Percentiles rank a stretch among this genome's conserved stretches.
Evolutionary conservation across 2,888 invertebrate species (phyloP).

Genomic region (Sphaerophoria taeniata): DNA sequence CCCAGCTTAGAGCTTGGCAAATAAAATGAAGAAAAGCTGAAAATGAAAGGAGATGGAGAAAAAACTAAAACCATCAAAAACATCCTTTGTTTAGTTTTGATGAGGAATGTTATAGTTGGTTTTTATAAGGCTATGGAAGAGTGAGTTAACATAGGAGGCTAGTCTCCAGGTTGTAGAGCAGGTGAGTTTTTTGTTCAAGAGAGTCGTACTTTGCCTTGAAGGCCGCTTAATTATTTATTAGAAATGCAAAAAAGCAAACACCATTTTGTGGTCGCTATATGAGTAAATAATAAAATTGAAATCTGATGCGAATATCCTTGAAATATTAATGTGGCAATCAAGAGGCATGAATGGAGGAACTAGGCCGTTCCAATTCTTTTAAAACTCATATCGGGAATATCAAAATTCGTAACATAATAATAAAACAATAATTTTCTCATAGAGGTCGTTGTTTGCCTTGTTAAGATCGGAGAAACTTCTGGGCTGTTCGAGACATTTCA

Average conservation of each 20-base stretch:
- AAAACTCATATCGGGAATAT: too few species aligned
- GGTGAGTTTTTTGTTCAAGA: neutral
- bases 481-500: too few species aligned
- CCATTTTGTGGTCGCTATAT: neutral
- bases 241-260: neutral
- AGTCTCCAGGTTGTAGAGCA: constrained; percentile 28
- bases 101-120: constrained; percentile 20
- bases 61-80: constrained; percentile 44
- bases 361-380: constrained; percentile 5
- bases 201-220: constrained; percentile 31
- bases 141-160: constrained; percentile 27
- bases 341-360: neutral
- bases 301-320: neutral
- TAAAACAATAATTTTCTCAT: too few species aligned
- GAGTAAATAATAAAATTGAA: constrained; percentile 28
- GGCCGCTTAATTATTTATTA: neutral
- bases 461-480: too few species aligned
- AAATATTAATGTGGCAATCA: constrained; percentile 7
- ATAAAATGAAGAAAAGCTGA: constrained; percentile 13
- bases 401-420: too few species aligned
- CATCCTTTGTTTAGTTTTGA: constrained; percentile 56
- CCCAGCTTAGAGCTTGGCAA: constrained; percentile 8
- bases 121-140: constrained; percentile 5
- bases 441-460: too few species aligned
- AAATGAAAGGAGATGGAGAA: constrained; percentile 3